A percentile compares a stretch with the other conserved stretches of the same genome.
phyloP scores from a whole-genome alignment of 2,113 vertebrate genomes.

The Glaucomys volans region DNA sequence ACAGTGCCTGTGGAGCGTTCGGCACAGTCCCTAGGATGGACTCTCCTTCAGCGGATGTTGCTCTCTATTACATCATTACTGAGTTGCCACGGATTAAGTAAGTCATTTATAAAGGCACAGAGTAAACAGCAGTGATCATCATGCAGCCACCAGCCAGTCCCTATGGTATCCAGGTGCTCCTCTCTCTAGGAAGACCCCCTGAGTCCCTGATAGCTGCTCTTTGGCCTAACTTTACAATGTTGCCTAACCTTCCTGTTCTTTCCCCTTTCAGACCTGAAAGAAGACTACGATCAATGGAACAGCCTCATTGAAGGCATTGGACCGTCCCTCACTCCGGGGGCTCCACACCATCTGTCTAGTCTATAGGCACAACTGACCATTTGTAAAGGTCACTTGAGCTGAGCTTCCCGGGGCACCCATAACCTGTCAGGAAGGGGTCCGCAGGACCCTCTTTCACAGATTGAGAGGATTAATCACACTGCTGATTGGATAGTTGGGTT shows the following conservation, averaged over 20 bases:
- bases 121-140: no score
- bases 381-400: background rate
- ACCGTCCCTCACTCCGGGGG: slow-evolving; percentile 73
- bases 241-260: slow-evolving; percentile 16
- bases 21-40: background rate
- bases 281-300: slow-evolving; percentile 83
- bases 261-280: slow-evolving; percentile 82
- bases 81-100: background rate
- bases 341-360: slow-evolving; percentile 72
- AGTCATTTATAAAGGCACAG: background rate
- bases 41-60: background rate
- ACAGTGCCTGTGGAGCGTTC: background rate
- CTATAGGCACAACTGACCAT: slow-evolving; percentile 75
- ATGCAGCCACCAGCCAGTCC: background rate
- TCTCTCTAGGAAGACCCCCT: background rate
- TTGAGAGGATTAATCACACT: slow-evolving; percentile 34
- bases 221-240: background rate
- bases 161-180: background rate
- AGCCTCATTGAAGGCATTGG: slow-evolving; percentile 83
- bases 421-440: background rate
- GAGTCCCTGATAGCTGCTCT: background rate
- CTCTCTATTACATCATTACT: background rate
- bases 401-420: background rate
- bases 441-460: background rate
- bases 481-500: slow-evolving; percentile 11